Percentiles rank a stretch among this genome's conserved stretches.
These are phyloP conservation scores for Caenorhabditis latens DNA, from an alignment of 1,140 invertebrate genomes.

Conservation along the genomic window DNA sequence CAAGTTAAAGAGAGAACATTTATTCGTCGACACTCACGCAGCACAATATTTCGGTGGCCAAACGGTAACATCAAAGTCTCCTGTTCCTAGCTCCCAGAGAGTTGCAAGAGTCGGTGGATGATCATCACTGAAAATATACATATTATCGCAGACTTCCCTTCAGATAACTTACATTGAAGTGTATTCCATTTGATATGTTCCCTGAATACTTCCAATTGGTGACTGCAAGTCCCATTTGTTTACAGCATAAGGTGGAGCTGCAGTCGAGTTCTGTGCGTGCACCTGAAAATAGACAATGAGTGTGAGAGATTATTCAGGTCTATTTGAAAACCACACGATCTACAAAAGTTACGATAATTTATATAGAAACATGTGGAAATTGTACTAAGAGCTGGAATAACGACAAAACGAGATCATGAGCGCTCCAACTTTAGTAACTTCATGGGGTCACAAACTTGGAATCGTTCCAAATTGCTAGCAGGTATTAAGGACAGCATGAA, in stretches of 20 bases:
- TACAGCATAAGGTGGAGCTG: background rate
- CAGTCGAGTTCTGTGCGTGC: background rate
- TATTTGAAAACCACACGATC: no score
- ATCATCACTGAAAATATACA: background rate
- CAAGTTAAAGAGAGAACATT: background rate
- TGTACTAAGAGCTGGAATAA: no score
- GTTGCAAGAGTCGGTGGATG: slow-evolving; percentile 14
- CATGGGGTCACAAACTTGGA: no score
- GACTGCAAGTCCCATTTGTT: background rate
- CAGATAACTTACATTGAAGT: background rate
- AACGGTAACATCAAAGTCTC: background rate
- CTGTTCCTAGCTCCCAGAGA: background rate
- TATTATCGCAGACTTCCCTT: background rate
- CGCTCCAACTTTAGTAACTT: no score
- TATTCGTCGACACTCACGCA: background rate
- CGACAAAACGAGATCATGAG: no score
- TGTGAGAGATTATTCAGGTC: no score
- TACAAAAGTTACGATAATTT: no score
- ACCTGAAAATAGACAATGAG: background rate
- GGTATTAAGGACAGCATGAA: no score
- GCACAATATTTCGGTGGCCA: slow-evolving; percentile 34
- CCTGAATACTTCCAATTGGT: background rate
- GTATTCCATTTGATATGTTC: background rate
- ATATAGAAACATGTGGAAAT: no score
- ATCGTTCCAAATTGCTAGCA: no score